Percentiles rank a stretch among this genome's conserved stretches.
Evolutionary conservation across 2,888 invertebrate species (phyloP).

Genomic region (Caenorhabditis sulstoni): DNA sequence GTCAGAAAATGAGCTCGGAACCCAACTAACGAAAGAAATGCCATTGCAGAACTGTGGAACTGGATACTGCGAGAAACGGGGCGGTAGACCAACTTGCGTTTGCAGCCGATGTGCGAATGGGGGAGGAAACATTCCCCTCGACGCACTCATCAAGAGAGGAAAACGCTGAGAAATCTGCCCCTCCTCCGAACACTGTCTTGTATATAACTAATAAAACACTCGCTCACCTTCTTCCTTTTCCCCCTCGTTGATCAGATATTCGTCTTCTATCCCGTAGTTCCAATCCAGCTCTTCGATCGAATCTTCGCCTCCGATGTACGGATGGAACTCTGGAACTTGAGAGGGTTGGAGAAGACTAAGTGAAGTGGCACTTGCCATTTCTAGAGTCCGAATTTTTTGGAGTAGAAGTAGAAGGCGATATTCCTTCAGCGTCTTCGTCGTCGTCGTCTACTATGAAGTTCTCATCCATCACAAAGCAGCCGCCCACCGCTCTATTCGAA

Average conservation of each 20-base stretch:
- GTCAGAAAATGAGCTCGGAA: not conserved
- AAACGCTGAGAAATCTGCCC: slow-evolving; percentile 11
- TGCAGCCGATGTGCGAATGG: slow-evolving; percentile 59
- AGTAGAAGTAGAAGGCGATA: slow-evolving; percentile 41
- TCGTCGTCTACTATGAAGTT: slow-evolving; percentile 27
- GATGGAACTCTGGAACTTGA: not conserved
- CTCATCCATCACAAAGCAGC: slow-evolving; percentile 4
- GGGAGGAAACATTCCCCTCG: slow-evolving; percentile 30
- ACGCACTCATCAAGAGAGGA: slow-evolving; percentile 23
- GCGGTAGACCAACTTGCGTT: slow-evolving; percentile 50
- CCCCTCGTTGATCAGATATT: slow-evolving; percentile 16
- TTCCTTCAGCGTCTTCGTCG: slow-evolving; percentile 15
- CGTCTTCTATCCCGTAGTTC: slow-evolving; percentile 27
- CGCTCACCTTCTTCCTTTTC: slow-evolving; percentile 1
- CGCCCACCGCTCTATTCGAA: no score
- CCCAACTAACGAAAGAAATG: not conserved
- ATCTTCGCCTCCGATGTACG: not conserved
- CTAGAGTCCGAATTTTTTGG: not conserved
- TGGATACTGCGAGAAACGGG: slow-evolving; percentile 45
- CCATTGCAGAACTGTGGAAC: slow-evolving; percentile 57
- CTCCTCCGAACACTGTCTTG: not conserved
- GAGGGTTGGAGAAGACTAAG: not conserved
- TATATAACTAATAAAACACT: no score
- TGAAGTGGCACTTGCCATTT: not conserved
- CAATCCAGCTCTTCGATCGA: slow-evolving; percentile 34